Conservation (phyloP, 2,113 vertebrate species). For the Mustela nigripes region DNA sequence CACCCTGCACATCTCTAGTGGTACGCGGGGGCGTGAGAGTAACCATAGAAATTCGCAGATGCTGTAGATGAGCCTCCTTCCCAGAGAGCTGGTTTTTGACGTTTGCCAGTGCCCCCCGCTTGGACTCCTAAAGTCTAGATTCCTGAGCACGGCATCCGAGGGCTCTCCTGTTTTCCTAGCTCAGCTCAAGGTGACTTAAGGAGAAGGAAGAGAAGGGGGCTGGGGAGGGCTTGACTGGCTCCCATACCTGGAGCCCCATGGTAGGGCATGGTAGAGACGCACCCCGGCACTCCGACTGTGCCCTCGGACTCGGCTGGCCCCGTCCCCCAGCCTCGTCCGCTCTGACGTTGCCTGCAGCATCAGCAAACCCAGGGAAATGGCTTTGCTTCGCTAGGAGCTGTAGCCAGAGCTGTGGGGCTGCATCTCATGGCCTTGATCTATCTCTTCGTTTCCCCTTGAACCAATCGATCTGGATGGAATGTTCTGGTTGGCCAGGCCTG, state of each 20-base stretch:
- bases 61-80: neutral
- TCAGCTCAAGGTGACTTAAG: neutral
- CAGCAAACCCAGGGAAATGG: neutral
- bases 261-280: rapidly evolving
- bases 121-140: neutral
- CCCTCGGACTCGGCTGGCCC: no score
- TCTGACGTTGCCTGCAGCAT: rapidly evolving
- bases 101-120: no score
- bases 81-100: rapidly evolving
- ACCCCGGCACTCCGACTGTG: neutral
- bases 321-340: no score
- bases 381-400: neutral
- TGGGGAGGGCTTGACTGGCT: neutral
- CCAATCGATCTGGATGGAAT: neutral
- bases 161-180: neutral
- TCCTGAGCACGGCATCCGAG: neutral
- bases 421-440: neutral
- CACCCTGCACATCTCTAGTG: neutral
- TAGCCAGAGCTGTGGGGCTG: neutral
- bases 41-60: neutral
- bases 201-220: neutral
- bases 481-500: neutral
- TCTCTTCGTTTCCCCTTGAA: neutral
- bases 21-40: neutral
- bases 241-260: neutral